Base-by-base conservation (phyloP, 2,888 invertebrate genomes). In the Lycia hirtaria region DNA sequence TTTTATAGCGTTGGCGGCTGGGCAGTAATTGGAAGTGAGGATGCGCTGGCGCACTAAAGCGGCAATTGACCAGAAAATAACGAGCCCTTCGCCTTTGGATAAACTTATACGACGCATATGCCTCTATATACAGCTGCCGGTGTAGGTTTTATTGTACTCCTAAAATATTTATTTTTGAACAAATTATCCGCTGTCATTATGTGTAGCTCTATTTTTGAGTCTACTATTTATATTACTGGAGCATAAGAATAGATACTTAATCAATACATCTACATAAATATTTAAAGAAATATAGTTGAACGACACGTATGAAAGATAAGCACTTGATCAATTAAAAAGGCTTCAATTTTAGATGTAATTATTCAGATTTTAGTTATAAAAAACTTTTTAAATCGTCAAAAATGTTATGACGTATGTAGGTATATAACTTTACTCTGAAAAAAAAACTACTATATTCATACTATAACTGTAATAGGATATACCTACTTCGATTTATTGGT, bases 61-160 rank as follows among this genome's bases (percentile, higher is more conserved):
- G 83, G 89, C 91, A 89, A 90, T 91, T 88, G 91, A 91, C 91
- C 92, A 92, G 91, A 92, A 91, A 91, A 91, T 92, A 91, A 92
- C 91, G 87, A 92, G 91, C 87, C 80, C 78, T 84, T 84, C 72
- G 79, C 72, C 79, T 73, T 72, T 65, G 71, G 69, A 67, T 75
- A 77, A 75, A 58, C 57, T 52, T 52, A 53, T 58, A 76, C 79
- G 69, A 72, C 67, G 73, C 84, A 85, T 78, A 82, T 83, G 80
- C 73, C 74, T 72, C 72, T 83, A 82, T 84, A 74, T 85, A 82
- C 87, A 87, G 85, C 88, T 88, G 90, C 88, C 70, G 85, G 69
- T 74, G 78, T 75, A 73, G 73, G 75, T 71, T 75, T 75, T 61
- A 86, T 82, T 71, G 62, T 72, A 68, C 71, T 71, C 67, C 63